Evolutionary conservation across 1,140 invertebrate species (phyloP).

Genomic region (Drosophila kanapiae): DNA sequence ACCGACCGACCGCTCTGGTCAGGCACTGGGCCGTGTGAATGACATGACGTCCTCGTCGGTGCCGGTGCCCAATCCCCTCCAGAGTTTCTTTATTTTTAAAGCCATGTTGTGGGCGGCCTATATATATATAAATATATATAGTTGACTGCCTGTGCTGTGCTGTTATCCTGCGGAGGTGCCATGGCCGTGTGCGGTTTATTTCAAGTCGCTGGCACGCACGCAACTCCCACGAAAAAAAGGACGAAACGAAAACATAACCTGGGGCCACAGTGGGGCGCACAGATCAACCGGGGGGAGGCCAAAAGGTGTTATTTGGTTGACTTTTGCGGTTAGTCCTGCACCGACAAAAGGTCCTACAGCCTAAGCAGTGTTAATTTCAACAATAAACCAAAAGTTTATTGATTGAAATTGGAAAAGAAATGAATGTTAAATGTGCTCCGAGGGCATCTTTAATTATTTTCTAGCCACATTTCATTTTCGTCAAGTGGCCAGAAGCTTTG

Average conservation of each 20-base stretch:
- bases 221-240: constrained; percentile 8
- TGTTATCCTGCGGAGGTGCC: constrained; percentile 5
- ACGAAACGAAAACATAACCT: constrained; percentile 20
- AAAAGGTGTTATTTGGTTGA: constrained; percentile 8
- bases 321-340: neutral
- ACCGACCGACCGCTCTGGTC: constrained; percentile 46
- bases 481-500: too few species aligned
- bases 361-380: too few species aligned
- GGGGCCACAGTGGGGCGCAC: neutral
- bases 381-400: neutral
- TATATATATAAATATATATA: neutral
- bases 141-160: constrained; percentile 17
- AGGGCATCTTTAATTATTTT: constrained; percentile 5
- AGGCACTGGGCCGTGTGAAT: constrained; percentile 62
- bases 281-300: neutral
- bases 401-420: neutral
- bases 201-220: constrained; percentile 61
- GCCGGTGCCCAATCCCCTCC: neutral
- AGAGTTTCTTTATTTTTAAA: constrained; percentile 63
- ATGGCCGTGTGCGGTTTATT: constrained; percentile 24
- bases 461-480: neutral
- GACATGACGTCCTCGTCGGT: constrained; percentile 51
- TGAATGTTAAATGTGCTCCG: neutral
- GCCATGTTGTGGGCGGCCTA: constrained; percentile 11
- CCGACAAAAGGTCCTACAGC: too few species aligned